These are phyloP conservation scores for Gnatocerus cornutus DNA, from an alignment of 2,888 invertebrate genomes.

Conservation along the genomic window DNA sequence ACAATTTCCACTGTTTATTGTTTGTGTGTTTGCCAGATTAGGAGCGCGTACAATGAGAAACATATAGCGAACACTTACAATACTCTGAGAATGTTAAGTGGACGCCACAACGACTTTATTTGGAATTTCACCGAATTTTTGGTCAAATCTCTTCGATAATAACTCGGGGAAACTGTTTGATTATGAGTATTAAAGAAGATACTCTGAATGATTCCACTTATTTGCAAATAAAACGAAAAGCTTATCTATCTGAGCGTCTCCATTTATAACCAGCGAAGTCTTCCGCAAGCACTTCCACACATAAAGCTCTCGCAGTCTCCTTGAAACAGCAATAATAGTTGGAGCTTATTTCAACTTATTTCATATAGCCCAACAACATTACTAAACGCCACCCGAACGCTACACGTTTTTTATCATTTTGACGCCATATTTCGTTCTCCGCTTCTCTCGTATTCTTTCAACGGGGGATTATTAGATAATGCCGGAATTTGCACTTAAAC, in stretches of 20 bases:
- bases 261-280: too few relatives aligned
- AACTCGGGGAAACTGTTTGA: too few relatives aligned
- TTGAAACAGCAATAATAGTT: neutral
- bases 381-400: neutral
- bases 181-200: too few relatives aligned
- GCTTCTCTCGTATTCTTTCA: slow-evolving; percentile 6
- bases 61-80: slow-evolving; percentile 40
- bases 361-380: neutral
- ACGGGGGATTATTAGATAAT: slow-evolving; percentile 32
- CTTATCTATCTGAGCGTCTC: too few relatives aligned
- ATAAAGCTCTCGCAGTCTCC: neutral
- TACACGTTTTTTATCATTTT: neutral
- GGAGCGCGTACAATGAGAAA: slow-evolving; percentile 53
- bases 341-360: slow-evolving; percentile 1
- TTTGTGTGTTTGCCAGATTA: slow-evolving; percentile 68
- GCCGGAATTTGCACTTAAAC: slow-evolving; percentile 33
- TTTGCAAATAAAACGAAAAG: too few relatives aligned
- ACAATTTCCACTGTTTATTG: slow-evolving; percentile 67
- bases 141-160: too few relatives aligned
- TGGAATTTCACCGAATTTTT: too few relatives aligned
- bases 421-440: slow-evolving; percentile 3
- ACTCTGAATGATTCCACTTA: too few relatives aligned
- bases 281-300: too few relatives aligned
- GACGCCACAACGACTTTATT: slow-evolving; percentile 20
- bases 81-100: slow-evolving; percentile 47